Conservation (phyloP, 2,888 invertebrate species). For the Luffia ferchaultella region DNA sequence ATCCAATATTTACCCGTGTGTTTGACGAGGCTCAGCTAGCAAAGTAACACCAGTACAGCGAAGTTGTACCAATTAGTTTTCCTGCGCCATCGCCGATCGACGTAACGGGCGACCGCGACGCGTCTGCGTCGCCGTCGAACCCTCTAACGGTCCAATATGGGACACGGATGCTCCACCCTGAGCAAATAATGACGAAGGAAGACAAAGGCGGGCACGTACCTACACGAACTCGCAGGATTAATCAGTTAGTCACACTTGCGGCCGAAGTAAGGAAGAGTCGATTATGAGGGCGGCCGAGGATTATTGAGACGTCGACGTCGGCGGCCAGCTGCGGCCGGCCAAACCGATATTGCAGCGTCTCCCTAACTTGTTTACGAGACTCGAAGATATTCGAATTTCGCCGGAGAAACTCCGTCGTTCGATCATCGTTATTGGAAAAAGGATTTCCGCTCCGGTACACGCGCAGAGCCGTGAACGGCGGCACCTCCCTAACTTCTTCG, state of each 20-base stretch:
- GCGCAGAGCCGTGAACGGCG: conserved; percentile 13
- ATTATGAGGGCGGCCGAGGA: conserved; percentile 57
- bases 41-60: conserved; percentile 12
- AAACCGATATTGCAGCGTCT: conserved; percentile 24
- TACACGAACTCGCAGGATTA: conserved; percentile 44
- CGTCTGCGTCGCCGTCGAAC: conserved; percentile 38
- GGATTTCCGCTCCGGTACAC: conserved; percentile 27
- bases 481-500: too few relatives aligned
- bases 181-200: conserved; percentile 46
- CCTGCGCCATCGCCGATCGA: conserved; percentile 39
- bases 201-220: conserved; percentile 46
- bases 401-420: conserved; percentile 45
- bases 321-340: conserved; percentile 53
- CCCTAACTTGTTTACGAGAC: conserved; percentile 56
- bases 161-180: conserved; percentile 20
- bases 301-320: conserved; percentile 61
- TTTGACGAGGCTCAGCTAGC: not conserved
- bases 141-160: conserved; percentile 53
- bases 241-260: conserved; percentile 65
- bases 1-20: not conserved
- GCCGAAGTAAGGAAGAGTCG: conserved; percentile 59
- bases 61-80: conserved; percentile 55
- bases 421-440: conserved; percentile 52
- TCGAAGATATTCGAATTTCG: conserved; percentile 42
- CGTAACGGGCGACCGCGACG: conserved; percentile 37